Evolutionary conservation across 2,113 vertebrate species (phyloP), one percentile per base, ranked within the genome.

Genomic region (Corythoichthys intestinalis): DNA sequence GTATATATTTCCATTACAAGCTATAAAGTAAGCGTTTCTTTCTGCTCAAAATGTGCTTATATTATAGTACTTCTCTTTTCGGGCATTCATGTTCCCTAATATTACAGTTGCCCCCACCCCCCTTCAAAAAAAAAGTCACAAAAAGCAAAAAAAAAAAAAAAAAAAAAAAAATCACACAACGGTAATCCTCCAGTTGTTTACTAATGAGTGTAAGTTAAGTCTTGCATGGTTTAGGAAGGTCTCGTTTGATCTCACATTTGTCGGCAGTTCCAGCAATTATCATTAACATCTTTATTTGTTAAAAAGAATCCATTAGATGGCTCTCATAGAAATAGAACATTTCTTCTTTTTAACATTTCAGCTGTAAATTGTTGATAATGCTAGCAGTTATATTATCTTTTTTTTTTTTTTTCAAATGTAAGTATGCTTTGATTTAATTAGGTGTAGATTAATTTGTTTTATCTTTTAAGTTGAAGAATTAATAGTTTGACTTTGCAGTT

Each of bases 391-490:
- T 60, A 28, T 28, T 28, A 28, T 17, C 77, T 76, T 66, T 62
- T 70, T 67, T 81, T 72, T 67, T 73, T 48, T 78, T 78, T 78
- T 70, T 75, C 15, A 73, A 61, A 66, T 59, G 10, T 63, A 81
- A 80, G 73, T 87, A 77, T 76, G 46, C 49, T 66, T 69, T 72
- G 72, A 73, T 80, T 77, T 86, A 80, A 89, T 85, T 83, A 39
- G 72, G 66, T 84, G 78, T 79, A 65, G 73, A 85, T 83, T 88
- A 75, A 85, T 81, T 71, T 82, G 79, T 88, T 77, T 52, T 76
- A 76, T 68, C 70, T 72, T 83, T 76, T 63, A 8, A 8, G 66
- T 73, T 85, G 82, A 87, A 85, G 58, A 84, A 80, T 75, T 85
- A 77, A 83, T 88, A 76, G 86, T 66, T 35, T 15, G 77, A 82